Evolutionary conservation across 2,888 invertebrate genomes (phyloP).

Genomic region (Selenia dentaria): DNA sequence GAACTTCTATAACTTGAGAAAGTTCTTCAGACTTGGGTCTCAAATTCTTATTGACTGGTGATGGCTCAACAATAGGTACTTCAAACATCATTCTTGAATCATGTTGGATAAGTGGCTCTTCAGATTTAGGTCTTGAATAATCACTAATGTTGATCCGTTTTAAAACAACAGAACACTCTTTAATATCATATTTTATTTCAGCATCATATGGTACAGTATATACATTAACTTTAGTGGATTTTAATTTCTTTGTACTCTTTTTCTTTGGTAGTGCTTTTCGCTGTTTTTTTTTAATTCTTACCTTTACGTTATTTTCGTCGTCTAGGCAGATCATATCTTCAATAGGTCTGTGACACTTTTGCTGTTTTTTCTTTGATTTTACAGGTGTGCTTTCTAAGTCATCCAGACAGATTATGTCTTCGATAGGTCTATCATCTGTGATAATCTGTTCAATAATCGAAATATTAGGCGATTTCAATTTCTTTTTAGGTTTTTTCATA

Average conservation of each 20-base stretch:
- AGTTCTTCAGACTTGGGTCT: neutral
- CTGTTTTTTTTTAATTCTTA: slow-evolving; percentile 44
- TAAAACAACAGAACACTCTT: slow-evolving; percentile 62
- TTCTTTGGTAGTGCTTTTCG: slow-evolving; percentile 39
- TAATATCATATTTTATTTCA: slow-evolving; percentile 39
- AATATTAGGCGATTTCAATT: slow-evolving; percentile 64
- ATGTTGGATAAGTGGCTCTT: neutral
- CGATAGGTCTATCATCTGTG: slow-evolving; percentile 68
- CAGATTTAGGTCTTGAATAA: slow-evolving; percentile 33
- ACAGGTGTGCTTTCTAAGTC: slow-evolving; percentile 56
- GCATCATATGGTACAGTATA: slow-evolving; percentile 20
- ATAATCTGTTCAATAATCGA: slow-evolving; percentile 75
- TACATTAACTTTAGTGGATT: slow-evolving; percentile 28
- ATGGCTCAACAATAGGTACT: neutral
- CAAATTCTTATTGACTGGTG: neutral
- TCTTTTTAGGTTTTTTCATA: slow-evolving; percentile 44
- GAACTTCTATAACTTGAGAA: neutral
- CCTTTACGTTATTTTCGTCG: too few relatives aligned
- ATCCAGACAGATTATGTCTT: slow-evolving; percentile 72
- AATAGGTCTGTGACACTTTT: too few relatives aligned
- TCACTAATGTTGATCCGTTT: slow-evolving; percentile 51
- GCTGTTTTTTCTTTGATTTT: slow-evolving; percentile 45
- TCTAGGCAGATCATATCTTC: too few relatives aligned
- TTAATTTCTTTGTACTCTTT: slow-evolving; percentile 23
- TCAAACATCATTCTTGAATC: neutral